Conservation (phyloP, 2,113 vertebrate species). For the Stomatorhinus ivindoensis region DNA sequence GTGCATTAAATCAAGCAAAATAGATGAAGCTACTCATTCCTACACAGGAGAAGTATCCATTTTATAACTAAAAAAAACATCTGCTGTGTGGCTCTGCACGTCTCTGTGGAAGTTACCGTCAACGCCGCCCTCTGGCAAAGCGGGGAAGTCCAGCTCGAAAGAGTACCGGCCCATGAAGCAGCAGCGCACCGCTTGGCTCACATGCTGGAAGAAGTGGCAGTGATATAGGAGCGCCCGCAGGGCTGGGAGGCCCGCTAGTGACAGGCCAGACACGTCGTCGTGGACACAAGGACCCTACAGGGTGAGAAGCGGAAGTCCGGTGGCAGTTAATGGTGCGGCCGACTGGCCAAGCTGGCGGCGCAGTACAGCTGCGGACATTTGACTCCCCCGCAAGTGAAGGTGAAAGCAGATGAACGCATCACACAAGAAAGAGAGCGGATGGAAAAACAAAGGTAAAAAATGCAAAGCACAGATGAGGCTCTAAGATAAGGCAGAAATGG, state of each 20-base stretch:
- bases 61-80: background rate
- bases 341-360: background rate
- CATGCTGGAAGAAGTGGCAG: conserved; percentile 80
- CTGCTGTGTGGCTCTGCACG: background rate
- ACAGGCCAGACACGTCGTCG: conserved; percentile 79
- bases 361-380: background rate
- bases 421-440: background rate
- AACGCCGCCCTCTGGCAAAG: background rate
- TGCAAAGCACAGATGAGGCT: background rate
- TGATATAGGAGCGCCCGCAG: conserved; percentile 80
- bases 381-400: background rate
- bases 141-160: conserved; percentile 56
- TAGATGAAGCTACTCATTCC: background rate
- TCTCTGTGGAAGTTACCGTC: conserved; percentile 27
- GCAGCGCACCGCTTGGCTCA: conserved; percentile 63
- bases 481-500: background rate
- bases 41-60: background rate
- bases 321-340: background rate
- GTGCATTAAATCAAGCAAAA: background rate
- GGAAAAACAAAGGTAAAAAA: background rate
- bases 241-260: conserved; percentile 75
- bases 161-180: conserved; percentile 70
- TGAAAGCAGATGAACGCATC: background rate
- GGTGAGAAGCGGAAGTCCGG: conserved; percentile 13
- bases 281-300: conserved; percentile 81